Base-by-base conservation (phyloP, 2,888 invertebrate genomes). In the Leptopterna dolabrata region DNA sequence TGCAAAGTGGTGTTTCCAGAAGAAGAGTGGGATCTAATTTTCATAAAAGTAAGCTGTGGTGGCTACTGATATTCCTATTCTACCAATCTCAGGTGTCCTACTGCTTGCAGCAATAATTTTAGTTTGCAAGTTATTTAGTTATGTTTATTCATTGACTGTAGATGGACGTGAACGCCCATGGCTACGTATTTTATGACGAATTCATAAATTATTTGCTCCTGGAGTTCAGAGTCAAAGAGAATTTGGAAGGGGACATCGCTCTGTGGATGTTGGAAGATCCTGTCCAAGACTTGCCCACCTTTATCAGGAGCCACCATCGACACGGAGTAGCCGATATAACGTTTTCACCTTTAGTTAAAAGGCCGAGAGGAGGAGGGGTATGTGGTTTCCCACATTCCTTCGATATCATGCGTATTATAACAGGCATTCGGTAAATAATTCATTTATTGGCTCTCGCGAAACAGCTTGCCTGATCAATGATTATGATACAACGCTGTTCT, bases 91-190 rank as follows among this genome's bases (percentile, higher is more conserved):
- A n/a, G n/a, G n/a, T n/a, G n/a, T n/a, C n/a, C n/a, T n/a, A n/a
- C n/a, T n/a, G n/a, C n/a, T n/a, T n/a, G n/a, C n/a, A n/a, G n/a
- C n/a, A n/a, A n/a, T n/a, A n/a, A n/a, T n/a, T n/a, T n/a, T n/a
- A n/a, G n/a, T n/a, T n/a, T n/a, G 36, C 36, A 36, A 36, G 36
- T 7, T 36, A 7, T 36, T 36, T 4, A 4, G 36, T 36, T 4
- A 4, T 36, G 36, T 36, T 36, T 36, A 7, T 36, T 36, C 36
- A 36, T 36, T 36, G 36, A 51, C 0, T 19, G 6, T 24, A 89
- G 89, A 89, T 89, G 80, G 89, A 89, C 81, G 73, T 85, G 14
- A 87, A 87, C 36, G 45, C 29, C n/a, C 63, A 88, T 36, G 89
- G 88, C 11, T 80, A 51, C 19, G 78, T 84, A n/a, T 51, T 71